phyloP scores from a whole-genome alignment of 2,113 vertebrate genomes.

The Ictalurus punctatus region DNA sequence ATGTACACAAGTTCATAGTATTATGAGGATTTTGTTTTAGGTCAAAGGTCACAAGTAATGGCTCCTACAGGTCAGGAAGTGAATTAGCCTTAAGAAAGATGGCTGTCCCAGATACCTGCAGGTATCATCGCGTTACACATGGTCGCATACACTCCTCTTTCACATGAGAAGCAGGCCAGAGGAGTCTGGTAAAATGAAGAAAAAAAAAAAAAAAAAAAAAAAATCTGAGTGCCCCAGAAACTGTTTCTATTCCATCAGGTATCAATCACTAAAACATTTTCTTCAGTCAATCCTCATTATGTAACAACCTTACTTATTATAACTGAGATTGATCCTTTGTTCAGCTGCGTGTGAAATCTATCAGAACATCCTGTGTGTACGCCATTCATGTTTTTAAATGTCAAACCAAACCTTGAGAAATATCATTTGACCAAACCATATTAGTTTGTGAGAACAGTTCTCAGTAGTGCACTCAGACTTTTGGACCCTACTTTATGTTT shows the following conservation, averaged over 20 bases:
- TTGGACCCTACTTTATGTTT: conserved; percentile 32
- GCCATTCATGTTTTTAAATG: neutral
- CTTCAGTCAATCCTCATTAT: conserved; percentile 6
- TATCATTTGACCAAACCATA: conserved; percentile 4
- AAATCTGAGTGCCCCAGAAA: neutral
- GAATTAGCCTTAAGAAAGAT: neutral
- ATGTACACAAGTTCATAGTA: conserved; percentile 78
- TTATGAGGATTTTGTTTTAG: conserved; percentile 42
- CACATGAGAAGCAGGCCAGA: neutral
- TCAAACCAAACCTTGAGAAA: conserved; percentile 4
- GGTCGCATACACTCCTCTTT: neutral
- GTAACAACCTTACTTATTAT: conserved; percentile 14
- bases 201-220: neutral
- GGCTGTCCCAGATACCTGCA: conserved; percentile 1
- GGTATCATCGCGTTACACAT: neutral
- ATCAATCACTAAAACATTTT: neutral
- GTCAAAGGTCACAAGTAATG: conserved; percentile 31
- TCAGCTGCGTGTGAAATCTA: conserved; percentile 11
- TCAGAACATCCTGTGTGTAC: neutral
- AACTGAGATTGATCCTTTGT: conserved; percentile 3
- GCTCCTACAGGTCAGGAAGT: conserved; percentile 15
- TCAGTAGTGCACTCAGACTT: conserved; percentile 27
- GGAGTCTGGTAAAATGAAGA: neutral
- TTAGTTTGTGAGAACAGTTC: conserved; percentile 20
- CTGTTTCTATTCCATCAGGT: neutral